A percentile compares a stretch with the other conserved stretches of the same genome.
Evolutionary conservation across 2,113 vertebrate genomes (phyloP).

Genomic region (Hiodon alosoides): DNA sequence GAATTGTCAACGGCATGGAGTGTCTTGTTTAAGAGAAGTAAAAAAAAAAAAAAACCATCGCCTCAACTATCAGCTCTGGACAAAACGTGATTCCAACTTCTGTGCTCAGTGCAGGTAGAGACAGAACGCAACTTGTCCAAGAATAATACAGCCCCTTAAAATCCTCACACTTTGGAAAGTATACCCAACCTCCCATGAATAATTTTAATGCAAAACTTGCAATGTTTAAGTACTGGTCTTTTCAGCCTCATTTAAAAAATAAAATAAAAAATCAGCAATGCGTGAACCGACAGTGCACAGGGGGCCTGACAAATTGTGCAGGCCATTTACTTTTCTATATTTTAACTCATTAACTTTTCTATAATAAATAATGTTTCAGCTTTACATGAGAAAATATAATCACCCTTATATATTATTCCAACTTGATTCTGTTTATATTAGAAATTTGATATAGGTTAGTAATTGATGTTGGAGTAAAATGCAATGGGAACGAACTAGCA

Average conservation of each 20-base stretch:
- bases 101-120: background rate
- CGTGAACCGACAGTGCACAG: background rate
- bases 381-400: background rate
- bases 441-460: no score
- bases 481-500: slow-evolving; percentile 48
- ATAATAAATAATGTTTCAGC: background rate
- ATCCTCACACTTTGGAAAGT: background rate
- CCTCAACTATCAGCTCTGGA: background rate
- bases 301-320: background rate
- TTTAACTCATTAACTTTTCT: background rate
- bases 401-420: background rate
- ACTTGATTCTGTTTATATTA: background rate
- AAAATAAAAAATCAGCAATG: no score
- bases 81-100: background rate
- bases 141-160: background rate
- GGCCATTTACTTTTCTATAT: background rate
- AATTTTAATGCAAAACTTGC: background rate
- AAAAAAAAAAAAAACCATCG: background rate
- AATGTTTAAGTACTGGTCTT: no score
- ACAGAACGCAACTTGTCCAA: background rate
- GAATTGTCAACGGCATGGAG: background rate
- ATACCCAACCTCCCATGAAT: background rate
- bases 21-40: background rate
- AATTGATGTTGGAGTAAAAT: no score
- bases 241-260: no score